These are phyloP conservation scores for Hermetia illucens DNA, from an alignment of 1,140 invertebrate species.

Conservation along the genomic window DNA sequence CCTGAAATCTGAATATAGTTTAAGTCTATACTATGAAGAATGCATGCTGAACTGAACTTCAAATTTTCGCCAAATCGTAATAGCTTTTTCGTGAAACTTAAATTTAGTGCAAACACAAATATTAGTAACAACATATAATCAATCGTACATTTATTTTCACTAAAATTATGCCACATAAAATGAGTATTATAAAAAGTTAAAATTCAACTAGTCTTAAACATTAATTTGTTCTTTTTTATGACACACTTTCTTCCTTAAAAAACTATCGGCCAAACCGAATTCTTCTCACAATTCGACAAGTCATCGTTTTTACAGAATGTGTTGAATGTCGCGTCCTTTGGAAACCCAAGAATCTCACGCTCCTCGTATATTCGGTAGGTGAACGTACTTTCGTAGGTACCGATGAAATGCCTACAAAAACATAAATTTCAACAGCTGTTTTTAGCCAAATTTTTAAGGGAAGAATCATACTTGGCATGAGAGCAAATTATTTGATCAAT, in stretches of 20 bases:
- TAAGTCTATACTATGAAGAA: no score
- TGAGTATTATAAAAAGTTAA: no score
- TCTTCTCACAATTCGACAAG: constrained; percentile 27
- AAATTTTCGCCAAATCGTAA: no score
- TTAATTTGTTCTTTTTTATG: no score
- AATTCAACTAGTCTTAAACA: no score
- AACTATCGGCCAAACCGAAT: constrained; percentile 36
- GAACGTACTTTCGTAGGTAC: constrained; percentile 89
- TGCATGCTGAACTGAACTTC: no score
- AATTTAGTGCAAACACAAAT: no score
- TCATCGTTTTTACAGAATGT: constrained; percentile 53
- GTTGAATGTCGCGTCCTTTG: constrained; percentile 73
- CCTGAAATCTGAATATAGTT: no score
- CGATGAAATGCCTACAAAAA: constrained; percentile 60
- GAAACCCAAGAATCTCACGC: constrained; percentile 84
- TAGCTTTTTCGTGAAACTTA: no score
- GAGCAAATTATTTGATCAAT: constrained; percentile 94
- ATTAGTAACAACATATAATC: no score
- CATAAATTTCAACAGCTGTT: constrained; percentile 7
- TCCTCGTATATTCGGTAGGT: constrained; percentile 95
- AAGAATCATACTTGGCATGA: constrained; percentile 45
- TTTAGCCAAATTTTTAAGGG: constrained; percentile 4
- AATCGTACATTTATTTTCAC: no score
- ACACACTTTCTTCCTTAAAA: constrained; percentile 25
- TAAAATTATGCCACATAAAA: no score